phyloP scores from a whole-genome alignment of 2,113 vertebrate genomes.

The Sapayoa aenigma region DNA sequence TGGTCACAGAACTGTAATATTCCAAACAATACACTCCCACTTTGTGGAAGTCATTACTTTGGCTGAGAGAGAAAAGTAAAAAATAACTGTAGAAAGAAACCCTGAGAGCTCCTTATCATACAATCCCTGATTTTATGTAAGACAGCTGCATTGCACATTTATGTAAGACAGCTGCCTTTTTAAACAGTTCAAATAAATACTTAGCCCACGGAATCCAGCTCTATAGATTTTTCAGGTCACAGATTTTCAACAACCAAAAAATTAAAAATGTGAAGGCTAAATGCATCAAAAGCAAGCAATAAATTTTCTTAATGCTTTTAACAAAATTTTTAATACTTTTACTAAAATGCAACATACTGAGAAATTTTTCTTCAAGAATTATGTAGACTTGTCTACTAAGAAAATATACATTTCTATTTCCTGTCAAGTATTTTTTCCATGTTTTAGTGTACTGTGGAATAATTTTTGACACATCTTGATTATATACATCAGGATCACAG shows the following conservation, averaged over 20 bases:
- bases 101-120: not conserved
- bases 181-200: not conserved
- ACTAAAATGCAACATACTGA: not conserved
- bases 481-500: not conserved
- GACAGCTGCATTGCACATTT: not conserved
- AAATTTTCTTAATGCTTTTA: not conserved
- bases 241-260: not conserved
- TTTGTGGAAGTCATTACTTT: slow-evolving; percentile 27
- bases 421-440: not conserved
- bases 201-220: accelerated
- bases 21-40: not conserved
- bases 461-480: not conserved
- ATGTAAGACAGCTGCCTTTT: not conserved
- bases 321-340: not conserved
- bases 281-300: not conserved
- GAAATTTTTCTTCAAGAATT: not conserved
- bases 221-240: not conserved
- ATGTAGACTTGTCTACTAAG: not conserved
- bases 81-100: not conserved
- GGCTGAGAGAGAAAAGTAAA: not conserved
- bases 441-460: not conserved
- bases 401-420: not conserved
- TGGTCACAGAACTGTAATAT: slow-evolving; percentile 45
- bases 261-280: not conserved
- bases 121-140: not conserved